Conservation (phyloP, 1,140 invertebrate species). For the Drosophila melanica region DNA sequence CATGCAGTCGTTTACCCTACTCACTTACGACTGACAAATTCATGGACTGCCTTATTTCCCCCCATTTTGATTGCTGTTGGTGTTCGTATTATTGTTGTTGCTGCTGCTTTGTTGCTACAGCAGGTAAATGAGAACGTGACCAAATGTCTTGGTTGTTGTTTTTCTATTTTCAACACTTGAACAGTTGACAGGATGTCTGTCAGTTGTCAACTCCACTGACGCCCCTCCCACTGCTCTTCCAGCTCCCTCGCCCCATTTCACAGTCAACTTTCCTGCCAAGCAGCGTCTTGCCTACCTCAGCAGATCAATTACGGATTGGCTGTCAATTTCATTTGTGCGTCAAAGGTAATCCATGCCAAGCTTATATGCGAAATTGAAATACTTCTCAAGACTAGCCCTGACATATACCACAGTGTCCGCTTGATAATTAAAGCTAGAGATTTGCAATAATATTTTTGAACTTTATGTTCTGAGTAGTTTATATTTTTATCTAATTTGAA, state of each 20-base stretch:
- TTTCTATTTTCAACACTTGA: constrained; percentile 43
- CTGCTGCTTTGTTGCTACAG: neutral
- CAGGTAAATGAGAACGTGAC: constrained; percentile 31
- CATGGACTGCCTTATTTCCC: constrained; percentile 24
- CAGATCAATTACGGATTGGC: constrained; percentile 80
- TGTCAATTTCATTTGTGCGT: constrained; percentile 74
- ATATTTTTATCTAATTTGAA: too few relatives aligned
- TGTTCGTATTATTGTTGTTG: constrained; percentile 1
- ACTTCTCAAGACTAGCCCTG: constrained; percentile 4
- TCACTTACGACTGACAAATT: constrained; percentile 54
- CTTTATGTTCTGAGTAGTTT: too few relatives aligned
- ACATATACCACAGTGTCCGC: too few relatives aligned
- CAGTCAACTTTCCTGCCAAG: neutral
- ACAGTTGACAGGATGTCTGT: constrained; percentile 41
- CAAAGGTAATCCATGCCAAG: constrained; percentile 61
- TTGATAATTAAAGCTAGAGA: too few relatives aligned
- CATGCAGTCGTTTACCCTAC: constrained; percentile 47
- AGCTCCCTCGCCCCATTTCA: too few relatives aligned
- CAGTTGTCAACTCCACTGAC: constrained; percentile 25
- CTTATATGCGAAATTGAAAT: constrained; percentile 54
- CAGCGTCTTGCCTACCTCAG: constrained; percentile 59
- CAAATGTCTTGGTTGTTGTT: constrained; percentile 39
- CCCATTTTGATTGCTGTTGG: constrained; percentile 4
- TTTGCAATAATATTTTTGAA: too few relatives aligned
- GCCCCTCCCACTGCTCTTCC: neutral